phyloP scores from a whole-genome alignment of 2,888 invertebrate genomes.

The Cheilosia pagana region DNA sequence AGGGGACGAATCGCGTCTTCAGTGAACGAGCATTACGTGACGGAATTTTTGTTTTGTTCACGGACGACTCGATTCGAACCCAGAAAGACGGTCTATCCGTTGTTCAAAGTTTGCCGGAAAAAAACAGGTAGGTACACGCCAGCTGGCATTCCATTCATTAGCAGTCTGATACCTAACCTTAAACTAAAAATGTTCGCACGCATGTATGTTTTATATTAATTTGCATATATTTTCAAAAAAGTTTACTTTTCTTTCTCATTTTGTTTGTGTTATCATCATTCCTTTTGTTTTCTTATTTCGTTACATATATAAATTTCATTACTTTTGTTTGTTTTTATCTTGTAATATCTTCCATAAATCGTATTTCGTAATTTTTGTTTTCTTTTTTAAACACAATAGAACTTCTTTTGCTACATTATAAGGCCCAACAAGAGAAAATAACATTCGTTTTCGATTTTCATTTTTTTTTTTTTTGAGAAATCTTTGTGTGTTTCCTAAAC shows the following conservation, averaged over 20 bases:
- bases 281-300: conserved; percentile 37
- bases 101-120: too few relatives aligned
- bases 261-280: conserved; percentile 53
- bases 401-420: conserved; percentile 76
- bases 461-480: conserved; percentile 59
- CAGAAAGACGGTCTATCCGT: too few relatives aligned
- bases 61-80: too few relatives aligned
- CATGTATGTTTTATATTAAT: conserved; percentile 24
- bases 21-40: too few relatives aligned
- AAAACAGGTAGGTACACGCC: too few relatives aligned
- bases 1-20: too few relatives aligned
- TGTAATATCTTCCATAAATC: conserved; percentile 73
- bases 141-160: too few relatives aligned
- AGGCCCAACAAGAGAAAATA: conserved; percentile 76
- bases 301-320: conserved; percentile 72
- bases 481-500: conserved; percentile 41
- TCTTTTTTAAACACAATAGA: conserved; percentile 57
- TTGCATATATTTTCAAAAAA: conserved; percentile 61
- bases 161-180: too few relatives aligned
- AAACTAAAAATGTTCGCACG: too few relatives aligned
- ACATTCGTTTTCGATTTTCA: conserved; percentile 73
- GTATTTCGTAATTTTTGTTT: conserved; percentile 69
- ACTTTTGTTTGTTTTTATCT: conserved; percentile 72
- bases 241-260: conserved; percentile 34
- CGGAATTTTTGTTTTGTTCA: too few relatives aligned